Evolutionary conservation across 1,140 invertebrate species (phyloP).

Genomic region (Drosophila lacteicornis): DNA sequence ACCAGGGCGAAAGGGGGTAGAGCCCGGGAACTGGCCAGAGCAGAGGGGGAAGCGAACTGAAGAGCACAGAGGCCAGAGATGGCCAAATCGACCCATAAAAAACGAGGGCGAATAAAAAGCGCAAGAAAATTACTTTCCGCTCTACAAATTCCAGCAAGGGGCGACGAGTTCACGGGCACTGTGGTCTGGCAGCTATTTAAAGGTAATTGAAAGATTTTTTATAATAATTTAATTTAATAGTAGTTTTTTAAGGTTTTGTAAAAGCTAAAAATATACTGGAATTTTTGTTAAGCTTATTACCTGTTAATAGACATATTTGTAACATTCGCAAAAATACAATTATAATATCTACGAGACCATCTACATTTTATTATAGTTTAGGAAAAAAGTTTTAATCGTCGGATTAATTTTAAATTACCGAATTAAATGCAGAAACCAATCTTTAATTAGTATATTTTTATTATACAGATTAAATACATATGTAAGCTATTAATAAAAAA

Average conservation of each 20-base stretch:
- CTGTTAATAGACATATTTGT: no score
- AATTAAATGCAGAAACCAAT: no score
- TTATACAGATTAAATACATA: background rate
- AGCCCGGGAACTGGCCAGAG: background rate
- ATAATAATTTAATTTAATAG: no score
- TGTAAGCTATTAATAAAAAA: background rate
- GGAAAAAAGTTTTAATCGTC: no score
- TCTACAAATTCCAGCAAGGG: slow-evolving; percentile 64
- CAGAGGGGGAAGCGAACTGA: slow-evolving; percentile 2
- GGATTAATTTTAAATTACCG: no score
- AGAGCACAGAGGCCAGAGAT: slow-evolving; percentile 9
- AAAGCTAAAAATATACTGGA: no score
- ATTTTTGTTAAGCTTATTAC: no score
- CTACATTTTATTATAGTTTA: no score
- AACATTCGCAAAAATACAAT: no score
- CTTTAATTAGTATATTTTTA: no score
- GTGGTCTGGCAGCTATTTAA: background rate
- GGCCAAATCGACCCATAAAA: slow-evolving; percentile 73
- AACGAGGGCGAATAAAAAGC: slow-evolving; percentile 72
- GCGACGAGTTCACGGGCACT: background rate
- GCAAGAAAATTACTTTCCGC: slow-evolving; percentile 82
- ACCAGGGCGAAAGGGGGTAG: background rate
- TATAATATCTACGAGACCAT: no score
- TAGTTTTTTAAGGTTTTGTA: no score
- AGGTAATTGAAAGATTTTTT: background rate